Base-by-base conservation (phyloP, 30 jellyfish, hydroid and myxozoan species). In the Cassiopea xamachana region DNA sequence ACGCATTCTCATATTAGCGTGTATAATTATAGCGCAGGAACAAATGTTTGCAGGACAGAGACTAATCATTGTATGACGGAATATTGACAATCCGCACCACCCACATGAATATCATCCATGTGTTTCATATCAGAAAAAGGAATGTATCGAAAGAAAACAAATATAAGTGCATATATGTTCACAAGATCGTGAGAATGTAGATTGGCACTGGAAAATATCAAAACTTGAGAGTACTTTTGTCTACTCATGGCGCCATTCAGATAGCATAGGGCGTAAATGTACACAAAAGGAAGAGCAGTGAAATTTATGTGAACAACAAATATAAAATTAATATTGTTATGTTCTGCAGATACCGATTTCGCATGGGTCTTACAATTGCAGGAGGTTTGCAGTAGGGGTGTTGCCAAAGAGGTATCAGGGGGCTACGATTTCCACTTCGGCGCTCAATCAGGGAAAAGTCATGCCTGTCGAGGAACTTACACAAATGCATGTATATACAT, bases 231-330 rank as follows among this genome's bases (percentile, higher is more conserved):
- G 80, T 39, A 71, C 27, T 39, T 71, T 15, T 71, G 80, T 71
- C 80, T 71, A 15, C 58, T 9, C 80, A 68, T 39, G 80, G 80
- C 80, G 80, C 80, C 80, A 7, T 71, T 19, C 80, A 71, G n/a
- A 8, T 71, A 71, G 16, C 7, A 1, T 6, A 71, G 50, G 80
- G 19, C 14, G 5, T 6, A 71, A 43, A 27, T 71, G 19, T 17
- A 71, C n/a, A 19, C 1, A 19, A 71, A 39, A 2, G 80, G 6
- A 71, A 71, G 55, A 15, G 2, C 39, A 67, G 9, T 51, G 9
- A 51, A 9, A 2, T 2, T 51, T 51, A 51, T 51, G 4, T 51
- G 64, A 51, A 51, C 9, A 51, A 9, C 8, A 4, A 51, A 9
- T 9, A 51, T 9, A 4, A 4, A 51, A 9, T 9, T 4, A 51